Base-by-base conservation (phyloP, 2,888 invertebrate genomes). In the Cyclophora punctaria region DNA sequence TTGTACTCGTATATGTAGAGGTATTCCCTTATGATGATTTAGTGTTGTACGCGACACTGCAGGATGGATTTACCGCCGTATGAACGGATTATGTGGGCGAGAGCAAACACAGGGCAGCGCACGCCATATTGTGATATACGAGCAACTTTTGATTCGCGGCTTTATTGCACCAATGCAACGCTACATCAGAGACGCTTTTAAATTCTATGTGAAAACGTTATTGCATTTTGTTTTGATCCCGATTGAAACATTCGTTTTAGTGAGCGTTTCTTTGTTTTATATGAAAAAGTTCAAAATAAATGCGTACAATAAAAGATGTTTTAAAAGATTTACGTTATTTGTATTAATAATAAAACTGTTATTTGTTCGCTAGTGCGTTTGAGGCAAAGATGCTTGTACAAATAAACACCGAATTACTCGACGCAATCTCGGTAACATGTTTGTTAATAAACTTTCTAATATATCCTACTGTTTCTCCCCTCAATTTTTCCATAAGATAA, bases 81-180 rank as follows among this genome's bases (percentile, higher is more conserved):
- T 80, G 82, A 87, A 84, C 82, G 87, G 87, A 87, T 88, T 88
- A 88, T 84, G 87, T 88, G 87, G 87, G 87, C 86, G 86, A 86
- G 80, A 77, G 87, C 86, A 88, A 88, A 88, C 86, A 86, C 80
- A 83, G 81, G 83, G 80, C 83, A 81, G 78, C 78, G 81, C 74
- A 77, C 86, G 83, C 84, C 83, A 80, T 85, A 84, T 87, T 85
- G 82, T 82, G 80, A 86, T 83, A 83, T 88, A 87, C 67, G 66
- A 74, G 62, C 66, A 75, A 86, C 85, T 87, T 87, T 87, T 87
- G 87, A 87, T 85, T 82, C 85, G 81, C 81, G 75, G 78, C 78
- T 83, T 84, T 83, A 84, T 83, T 78, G 78, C 76, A 37, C 37
- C 37, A 37, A 37, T 69, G 72, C 75, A 76, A 70, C 71, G 70